These are phyloP conservation scores for Ophioninae sp. DNA, from an alignment of 2,888 invertebrate genomes.

Conservation along the genomic window DNA sequence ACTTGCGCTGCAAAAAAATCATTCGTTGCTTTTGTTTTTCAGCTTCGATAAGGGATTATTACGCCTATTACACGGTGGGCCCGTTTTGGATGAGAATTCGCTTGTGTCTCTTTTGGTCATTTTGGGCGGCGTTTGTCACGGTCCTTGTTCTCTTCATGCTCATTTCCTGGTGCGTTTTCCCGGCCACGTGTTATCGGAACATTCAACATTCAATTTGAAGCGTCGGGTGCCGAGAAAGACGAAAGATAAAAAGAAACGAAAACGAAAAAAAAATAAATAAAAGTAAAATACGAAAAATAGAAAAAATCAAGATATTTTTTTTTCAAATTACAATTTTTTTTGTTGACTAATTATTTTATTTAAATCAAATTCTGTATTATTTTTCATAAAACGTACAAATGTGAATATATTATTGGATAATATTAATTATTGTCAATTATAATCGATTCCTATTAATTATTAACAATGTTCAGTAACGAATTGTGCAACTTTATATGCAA, in stretches of 20 bases:
- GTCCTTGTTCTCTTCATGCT: conserved; percentile 69
- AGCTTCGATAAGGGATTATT: conserved; percentile 68
- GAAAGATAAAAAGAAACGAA: too few species aligned
- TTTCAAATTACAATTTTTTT: neutral
- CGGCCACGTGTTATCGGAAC: conserved; percentile 55
- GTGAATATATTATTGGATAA: neutral
- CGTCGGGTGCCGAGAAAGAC: neutral
- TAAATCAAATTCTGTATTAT: neutral
- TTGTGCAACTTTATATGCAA: neutral
- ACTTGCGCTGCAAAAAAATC: too few species aligned
- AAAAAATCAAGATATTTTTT: neutral
- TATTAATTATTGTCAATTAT: neutral
- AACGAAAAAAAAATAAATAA: too few species aligned
- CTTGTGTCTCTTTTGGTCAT: conserved; percentile 73
- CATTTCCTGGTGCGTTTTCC: conserved; percentile 65
- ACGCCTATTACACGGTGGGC: conserved; percentile 67
- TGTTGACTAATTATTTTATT: neutral
- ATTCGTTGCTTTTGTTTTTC: conserved; percentile 25
- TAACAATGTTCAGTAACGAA: neutral
- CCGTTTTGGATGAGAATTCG: conserved; percentile 73
- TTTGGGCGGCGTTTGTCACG: conserved; percentile 70
- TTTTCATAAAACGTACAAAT: neutral
- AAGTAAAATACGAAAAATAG: too few species aligned
- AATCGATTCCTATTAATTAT: neutral
- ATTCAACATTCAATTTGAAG: conserved; percentile 29